Evolutionary conservation across 2,113 vertebrate genomes (phyloP), one percentile per base, ranked within the genome.

Genomic region (Saguinus midas): DNA sequence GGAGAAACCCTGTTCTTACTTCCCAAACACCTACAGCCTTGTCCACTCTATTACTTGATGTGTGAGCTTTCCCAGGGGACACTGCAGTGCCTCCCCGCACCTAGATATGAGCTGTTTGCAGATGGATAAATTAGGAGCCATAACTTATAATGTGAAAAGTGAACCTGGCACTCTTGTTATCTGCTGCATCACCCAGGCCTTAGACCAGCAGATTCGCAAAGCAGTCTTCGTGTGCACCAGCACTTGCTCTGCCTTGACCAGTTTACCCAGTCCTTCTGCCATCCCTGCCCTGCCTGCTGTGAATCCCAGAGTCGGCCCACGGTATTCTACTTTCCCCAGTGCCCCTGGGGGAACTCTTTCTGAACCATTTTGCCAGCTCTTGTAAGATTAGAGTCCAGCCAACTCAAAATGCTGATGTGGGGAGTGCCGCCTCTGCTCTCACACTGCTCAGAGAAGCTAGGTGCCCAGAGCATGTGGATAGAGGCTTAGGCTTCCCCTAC

Each of bases 21-120:
- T 40, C 29, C 50, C 40, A 18, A n/a, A 29, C 1, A 2, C 0
- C 12, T 0, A 29, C 17, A 8, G 40, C 50, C 40, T 25, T 23
- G 21, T 40, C 58, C 40, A 37, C 35, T 6, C 40, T 70, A 8
- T 45, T 43, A 29, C n/a, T 20, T 1, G 0, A 52, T 17, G 14
- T 55, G 11, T 1, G 9, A 29, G 25, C 37, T 58, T n/a, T 32
- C 43, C 35, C 21, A 25, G 4, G 2, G 23, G 80, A 85, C 5
- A 13, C 52, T 73, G 4, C 10, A 78, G 25, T 2, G 16, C 23
- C 23, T 40, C 16, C 5, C 13, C 18, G 18, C n/a, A 55, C 11
- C 58, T n/a, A 23, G 20, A 1, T n/a, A 0, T 11, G 11, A 37
- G 17, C 58, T 61, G 0, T 52, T 82, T 76, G 61, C 61, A 48